Evolutionary conservation across 92 coral and sea anemone genomes (phyloP).

Genomic region (Blastomussa wellsi): DNA sequence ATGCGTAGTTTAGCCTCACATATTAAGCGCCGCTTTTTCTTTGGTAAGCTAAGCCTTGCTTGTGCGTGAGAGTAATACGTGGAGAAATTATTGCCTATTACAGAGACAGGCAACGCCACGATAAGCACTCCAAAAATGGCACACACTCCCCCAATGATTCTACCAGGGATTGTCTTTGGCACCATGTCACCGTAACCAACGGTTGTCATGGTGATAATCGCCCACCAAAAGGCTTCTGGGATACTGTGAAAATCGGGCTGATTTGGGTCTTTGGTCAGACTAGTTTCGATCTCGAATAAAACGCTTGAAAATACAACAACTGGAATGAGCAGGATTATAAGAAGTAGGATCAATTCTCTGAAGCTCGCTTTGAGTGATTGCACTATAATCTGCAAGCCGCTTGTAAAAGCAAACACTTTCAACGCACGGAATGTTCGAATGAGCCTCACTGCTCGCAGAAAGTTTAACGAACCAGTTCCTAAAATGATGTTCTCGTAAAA

Average conservation of each 20-base stretch:
- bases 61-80: conserved; percentile 96
- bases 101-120: conserved; percentile 97
- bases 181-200: conserved; percentile 96
- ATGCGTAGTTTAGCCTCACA: conserved; percentile 70
- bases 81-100: conserved; percentile 94
- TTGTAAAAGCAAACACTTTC: conserved; percentile 88
- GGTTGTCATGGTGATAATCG: conserved; percentile 97
- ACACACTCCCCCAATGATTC: conserved; percentile 85
- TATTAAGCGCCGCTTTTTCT: conserved; percentile 81
- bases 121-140: conserved; percentile 96
- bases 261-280: background rate
- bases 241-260: conserved; percentile 73
- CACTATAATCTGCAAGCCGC: conserved; percentile 93
- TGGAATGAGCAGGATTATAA: conserved; percentile 83
- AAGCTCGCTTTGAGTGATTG: conserved; percentile 96
- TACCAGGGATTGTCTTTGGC: conserved; percentile 72
- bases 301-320: conserved; percentile 88
- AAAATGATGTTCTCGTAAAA: conserved; percentile 64
- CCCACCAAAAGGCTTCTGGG: conserved; percentile 99
- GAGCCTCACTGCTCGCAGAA: conserved; percentile 77
- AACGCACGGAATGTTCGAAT: conserved; percentile 88
- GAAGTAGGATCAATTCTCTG: conserved; percentile 76
- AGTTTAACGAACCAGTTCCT: conserved; percentile 12
- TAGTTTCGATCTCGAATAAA: conserved; percentile 80
- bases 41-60: conserved; percentile 93